Conservation (phyloP, 2,888 invertebrate genomes). For the Cyaniris semiargus region DNA sequence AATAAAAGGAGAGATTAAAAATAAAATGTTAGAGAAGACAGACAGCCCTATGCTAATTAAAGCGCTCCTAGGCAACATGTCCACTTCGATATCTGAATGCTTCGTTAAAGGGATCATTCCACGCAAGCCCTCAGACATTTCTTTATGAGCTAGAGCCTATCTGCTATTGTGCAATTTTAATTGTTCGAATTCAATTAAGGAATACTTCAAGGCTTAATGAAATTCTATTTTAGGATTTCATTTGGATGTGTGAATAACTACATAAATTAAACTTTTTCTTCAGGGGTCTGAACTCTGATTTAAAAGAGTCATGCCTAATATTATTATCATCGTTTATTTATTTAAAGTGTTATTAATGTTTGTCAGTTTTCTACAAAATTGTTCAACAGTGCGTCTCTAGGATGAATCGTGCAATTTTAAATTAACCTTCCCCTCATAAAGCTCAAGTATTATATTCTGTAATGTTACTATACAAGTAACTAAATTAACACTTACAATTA, state of each 20-base stretch:
- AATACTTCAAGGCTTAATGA: slow-evolving; percentile 5
- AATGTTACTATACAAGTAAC: not conserved
- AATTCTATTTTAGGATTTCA: slow-evolving; percentile 5
- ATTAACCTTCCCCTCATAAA: too few relatives aligned
- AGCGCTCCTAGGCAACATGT: slow-evolving; percentile 43
- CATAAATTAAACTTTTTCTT: too few relatives aligned
- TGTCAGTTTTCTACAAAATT: too few relatives aligned
- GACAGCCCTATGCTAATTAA: slow-evolving; percentile 44
- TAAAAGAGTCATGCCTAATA: not conserved
- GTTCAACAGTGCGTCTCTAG: not conserved
- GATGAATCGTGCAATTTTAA: too few relatives aligned
- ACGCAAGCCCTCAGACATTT: slow-evolving; percentile 48
- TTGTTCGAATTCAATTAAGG: slow-evolving; percentile 47
- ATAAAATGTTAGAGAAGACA: slow-evolving; percentile 30
- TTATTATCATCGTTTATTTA: not conserved
- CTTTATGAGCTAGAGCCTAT: slow-evolving; percentile 56
- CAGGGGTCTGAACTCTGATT: too few relatives aligned
- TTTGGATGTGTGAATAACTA: not conserved
- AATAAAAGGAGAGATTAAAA: slow-evolving; percentile 25
- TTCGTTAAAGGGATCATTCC: slow-evolving; percentile 65
- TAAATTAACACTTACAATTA: not conserved
- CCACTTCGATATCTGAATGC: slow-evolving; percentile 46
- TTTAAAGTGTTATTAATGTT: not conserved
- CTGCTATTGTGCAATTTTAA: slow-evolving; percentile 61
- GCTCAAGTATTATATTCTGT: not conserved